Conservation (phyloP, 2,797 vertebrate species). For the Brachyrhaphis roseni region DNA sequence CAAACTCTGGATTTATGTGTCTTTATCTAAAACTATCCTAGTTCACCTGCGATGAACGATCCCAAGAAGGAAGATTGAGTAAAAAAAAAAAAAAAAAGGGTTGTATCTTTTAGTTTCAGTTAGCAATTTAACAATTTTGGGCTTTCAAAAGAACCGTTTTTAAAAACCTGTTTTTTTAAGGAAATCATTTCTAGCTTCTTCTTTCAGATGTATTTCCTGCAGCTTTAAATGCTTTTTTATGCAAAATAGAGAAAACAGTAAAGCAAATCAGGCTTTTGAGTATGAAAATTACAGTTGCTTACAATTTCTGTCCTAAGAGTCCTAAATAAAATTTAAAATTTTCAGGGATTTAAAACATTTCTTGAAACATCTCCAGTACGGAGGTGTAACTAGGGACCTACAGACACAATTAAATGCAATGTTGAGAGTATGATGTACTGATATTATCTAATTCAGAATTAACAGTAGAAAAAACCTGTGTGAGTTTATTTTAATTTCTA, state of each 20-base stretch:
- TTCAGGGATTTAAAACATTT: background rate
- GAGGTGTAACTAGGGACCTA: background rate
- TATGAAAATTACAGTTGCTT: background rate
- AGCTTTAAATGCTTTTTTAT: background rate
- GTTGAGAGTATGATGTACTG: background rate
- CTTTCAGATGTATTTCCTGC: background rate
- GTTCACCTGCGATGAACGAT: background rate
- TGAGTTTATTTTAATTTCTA: background rate
- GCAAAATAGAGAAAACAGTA: background rate
- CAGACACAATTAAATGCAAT: background rate
- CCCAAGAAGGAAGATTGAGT: background rate
- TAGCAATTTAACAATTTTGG: background rate
- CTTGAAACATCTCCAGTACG: background rate
- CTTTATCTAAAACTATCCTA: background rate
- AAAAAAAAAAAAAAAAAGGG: background rate
- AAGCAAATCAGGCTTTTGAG: background rate
- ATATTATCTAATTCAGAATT: background rate
- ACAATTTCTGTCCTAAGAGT: background rate
- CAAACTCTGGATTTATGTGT: background rate
- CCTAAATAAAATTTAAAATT: background rate
- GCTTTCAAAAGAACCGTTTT: too few relatives aligned
- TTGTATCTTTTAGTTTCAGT: background rate
- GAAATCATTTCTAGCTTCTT: background rate
- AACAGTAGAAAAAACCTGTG: background rate
- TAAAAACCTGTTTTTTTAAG: background rate